Evolutionary conservation across 1,140 invertebrate species (phyloP), one percentile per base, ranked within the genome.

Genomic region (Cydia pomonella): DNA sequence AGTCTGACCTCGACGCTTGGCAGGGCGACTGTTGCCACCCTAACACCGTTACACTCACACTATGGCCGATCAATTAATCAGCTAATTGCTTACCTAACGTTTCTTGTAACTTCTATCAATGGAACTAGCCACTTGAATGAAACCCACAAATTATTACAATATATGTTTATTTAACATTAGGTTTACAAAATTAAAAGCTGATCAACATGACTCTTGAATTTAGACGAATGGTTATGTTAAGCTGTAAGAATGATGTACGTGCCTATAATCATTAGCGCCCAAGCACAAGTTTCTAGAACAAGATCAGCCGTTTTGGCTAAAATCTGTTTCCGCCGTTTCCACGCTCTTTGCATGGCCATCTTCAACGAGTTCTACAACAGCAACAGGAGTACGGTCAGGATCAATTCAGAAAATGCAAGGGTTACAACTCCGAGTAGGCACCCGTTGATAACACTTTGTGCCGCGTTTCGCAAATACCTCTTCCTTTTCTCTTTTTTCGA

Each of bases 351-450:
- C 13, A 86, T 75, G 66, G 85, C 76, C 86, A 87, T 89, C 69
- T 7, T 75, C 73, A 66, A 27, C n/a, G n/a, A 33, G 16, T 13
- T 66, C 71, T 77, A 84, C 7, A 85, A 69, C n/a, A 85, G 44
- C 10, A 85, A 47, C 38, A 88, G 53, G n/a, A 87, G 10, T 33
- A 89, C 41, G 16, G 86, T 87, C 29, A 89, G 33, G 73, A 79
- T 75, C 33, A 90, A 82, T 79, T 88, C 87, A 73, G 82, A 79
- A 78, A 83, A 82, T 9, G 87, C 85, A 13, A 88, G 73, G 6
- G 84, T 84, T 66, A 89, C 82, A 1, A 87, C 89, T 6, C 82
- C 79, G 9, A 87, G 72, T 4, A 92, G 73, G 72, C 84, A 87
- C 25, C 80, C 83, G 53, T 85, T 86, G 47, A 90, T 78, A 10